Base-by-base conservation (phyloP, 2,888 invertebrate genomes). In the Spodoptera exigua region DNA sequence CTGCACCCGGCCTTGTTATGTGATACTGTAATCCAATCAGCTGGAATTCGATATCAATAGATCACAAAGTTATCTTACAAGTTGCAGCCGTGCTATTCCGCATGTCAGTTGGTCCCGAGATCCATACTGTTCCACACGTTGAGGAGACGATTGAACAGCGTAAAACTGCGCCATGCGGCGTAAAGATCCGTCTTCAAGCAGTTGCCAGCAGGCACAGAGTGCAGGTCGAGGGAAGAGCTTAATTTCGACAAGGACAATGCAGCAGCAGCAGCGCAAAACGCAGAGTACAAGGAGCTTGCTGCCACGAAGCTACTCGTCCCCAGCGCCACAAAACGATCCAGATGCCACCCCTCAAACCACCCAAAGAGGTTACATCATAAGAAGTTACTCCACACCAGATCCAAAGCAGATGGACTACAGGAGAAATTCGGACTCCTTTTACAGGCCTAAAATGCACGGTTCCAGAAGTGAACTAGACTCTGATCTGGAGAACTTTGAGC, bases 321-420 rank as follows among this genome's bases (percentile, higher is more conserved):
- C 94, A 0, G 85, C 89, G 0, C 70, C 88, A 1, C 88, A 89
- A 61, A 85, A 83, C 54, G 90, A 91, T 17, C 72, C 80, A 35
- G 87, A 85, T 18, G 46, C 74, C 4, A 51, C 77, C 4, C 69
- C 81, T 2, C 83, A 80, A 9, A 41, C 77, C 1, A 61, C 59
- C 10, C 82, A 86, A 51, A 83, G 74, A 76, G 83, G 82, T n/a
- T 88, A 85, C 65, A 87, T 92, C 0, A 83, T 89, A 78, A 80
- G 94, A 52, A 93, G 93, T 63, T 92, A 86, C 62, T 94, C 94
- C 0, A 87, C 93, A 0, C 94, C 93, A 3, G 93, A 93, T 54
- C 83, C 89, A 0, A 92, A 93, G 66, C 83, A 84, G n/a, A 57
- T 78, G 10, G 89, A 87, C 18, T 86, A 85, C 61, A 84, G 88